These are phyloP conservation scores for Gastrophysa polygoni DNA, from an alignment of 2,888 invertebrate genomes.

Conservation along the genomic window DNA sequence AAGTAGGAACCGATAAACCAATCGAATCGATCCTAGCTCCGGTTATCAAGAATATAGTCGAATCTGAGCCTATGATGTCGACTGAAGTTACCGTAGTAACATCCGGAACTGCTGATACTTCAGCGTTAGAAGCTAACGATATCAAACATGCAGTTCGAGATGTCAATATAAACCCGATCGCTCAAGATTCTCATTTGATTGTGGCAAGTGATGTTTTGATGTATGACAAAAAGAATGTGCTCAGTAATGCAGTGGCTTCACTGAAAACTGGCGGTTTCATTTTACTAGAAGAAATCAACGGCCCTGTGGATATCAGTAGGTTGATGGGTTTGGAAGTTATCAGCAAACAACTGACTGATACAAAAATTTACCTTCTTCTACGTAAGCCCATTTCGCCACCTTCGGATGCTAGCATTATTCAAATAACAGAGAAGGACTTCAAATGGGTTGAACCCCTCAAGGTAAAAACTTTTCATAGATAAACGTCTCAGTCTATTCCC, in stretches of 20 bases:
- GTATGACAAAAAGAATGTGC: conserved; percentile 60
- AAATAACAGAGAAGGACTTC: conserved; percentile 73
- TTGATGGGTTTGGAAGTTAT: conserved; percentile 62
- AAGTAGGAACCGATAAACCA: conserved; percentile 68
- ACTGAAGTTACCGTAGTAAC: conserved; percentile 56
- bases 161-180: conserved; percentile 63
- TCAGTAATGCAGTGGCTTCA: conserved; percentile 66
- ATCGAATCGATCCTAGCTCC: conserved; percentile 71
- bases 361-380: conserved; percentile 70
- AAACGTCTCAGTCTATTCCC: too few relatives aligned
- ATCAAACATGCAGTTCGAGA: conserved; percentile 72
- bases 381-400: conserved; percentile 61
- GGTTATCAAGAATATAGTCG: conserved; percentile 66
- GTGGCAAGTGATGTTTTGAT: conserved; percentile 70
- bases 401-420: conserved; percentile 62
- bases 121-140: conserved; percentile 65
- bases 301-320: conserved; percentile 54
- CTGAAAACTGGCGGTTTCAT: conserved; percentile 74
- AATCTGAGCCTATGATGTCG: conserved; percentile 71
- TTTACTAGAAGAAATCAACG: conserved; percentile 73
- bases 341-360: conserved; percentile 68
- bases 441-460: conserved; percentile 85
- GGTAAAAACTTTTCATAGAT: conserved; percentile 17
- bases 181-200: conserved; percentile 72
- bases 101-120: conserved; percentile 61